Percentiles rank a stretch among this genome's conserved stretches.
Evolutionary conservation across 2,888 invertebrate species (phyloP).

Genomic region (Lycocerus yunnanus): DNA sequence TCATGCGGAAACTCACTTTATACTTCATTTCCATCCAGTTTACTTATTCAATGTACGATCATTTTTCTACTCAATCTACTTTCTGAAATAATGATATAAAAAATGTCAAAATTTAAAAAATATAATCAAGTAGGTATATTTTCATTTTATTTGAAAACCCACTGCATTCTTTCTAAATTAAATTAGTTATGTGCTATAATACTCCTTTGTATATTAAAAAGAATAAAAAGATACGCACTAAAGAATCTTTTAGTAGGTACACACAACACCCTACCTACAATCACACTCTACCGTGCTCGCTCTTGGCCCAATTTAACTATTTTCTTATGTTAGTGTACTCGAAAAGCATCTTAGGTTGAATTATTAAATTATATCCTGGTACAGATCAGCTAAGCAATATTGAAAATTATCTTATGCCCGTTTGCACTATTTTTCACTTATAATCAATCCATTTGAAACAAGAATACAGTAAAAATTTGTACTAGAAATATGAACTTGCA

Average conservation of each 20-base stretch:
- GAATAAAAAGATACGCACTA: background rate
- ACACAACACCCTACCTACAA: background rate
- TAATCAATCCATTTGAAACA: too few species aligned
- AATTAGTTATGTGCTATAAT: background rate
- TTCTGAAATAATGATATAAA: slow-evolving; percentile 1
- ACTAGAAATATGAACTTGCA: too few species aligned
- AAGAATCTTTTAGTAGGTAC: background rate
- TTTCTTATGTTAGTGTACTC: background rate
- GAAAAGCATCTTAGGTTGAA: background rate
- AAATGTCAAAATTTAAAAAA: background rate
- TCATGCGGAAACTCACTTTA: slow-evolving; percentile 17
- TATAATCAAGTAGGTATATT: background rate
- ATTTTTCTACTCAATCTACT: slow-evolving; percentile 9
- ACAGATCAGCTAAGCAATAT: too few species aligned
- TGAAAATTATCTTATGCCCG: too few species aligned
- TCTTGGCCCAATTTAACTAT: background rate
- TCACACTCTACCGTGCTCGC: background rate
- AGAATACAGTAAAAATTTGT: too few species aligned
- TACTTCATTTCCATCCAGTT: slow-evolving; percentile 12
- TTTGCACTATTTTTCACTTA: too few species aligned
- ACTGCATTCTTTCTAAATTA: background rate
- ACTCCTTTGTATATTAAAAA: background rate
- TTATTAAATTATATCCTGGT: background rate
- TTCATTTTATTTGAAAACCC: background rate
- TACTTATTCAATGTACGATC: slow-evolving; percentile 13